These are phyloP conservation scores for Varanus salvator DNA, from an alignment of 2,113 vertebrate species.

Conservation along the genomic window DNA sequence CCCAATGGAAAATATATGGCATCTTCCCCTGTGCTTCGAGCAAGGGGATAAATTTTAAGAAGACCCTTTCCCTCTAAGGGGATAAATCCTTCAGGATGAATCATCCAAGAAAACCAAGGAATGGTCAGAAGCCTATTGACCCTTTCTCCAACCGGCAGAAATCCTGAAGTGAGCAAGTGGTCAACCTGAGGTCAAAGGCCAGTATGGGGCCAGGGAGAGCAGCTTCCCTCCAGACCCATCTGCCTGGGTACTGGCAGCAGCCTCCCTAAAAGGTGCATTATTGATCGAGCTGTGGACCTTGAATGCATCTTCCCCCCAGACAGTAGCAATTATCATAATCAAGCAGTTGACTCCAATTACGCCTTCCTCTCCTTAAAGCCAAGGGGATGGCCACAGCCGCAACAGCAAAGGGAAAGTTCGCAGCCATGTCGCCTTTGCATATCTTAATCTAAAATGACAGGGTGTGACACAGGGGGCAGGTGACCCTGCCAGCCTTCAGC, in stretches of 20 bases:
- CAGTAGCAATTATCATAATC: constrained; percentile 99
- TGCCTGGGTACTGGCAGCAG: constrained; percentile 55
- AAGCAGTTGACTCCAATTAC: constrained; percentile 99
- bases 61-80: constrained; percentile 59
- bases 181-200: constrained; percentile 65
- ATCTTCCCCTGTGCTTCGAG: constrained; percentile 53
- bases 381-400: constrained; percentile 81
- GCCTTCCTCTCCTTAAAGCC: constrained; percentile 90
- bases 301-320: constrained; percentile 82
- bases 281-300: constrained; percentile 60
- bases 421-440: constrained; percentile 90
- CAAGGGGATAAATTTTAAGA: constrained; percentile 46
- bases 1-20: constrained; percentile 59
- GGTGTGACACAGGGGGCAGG: constrained; percentile 90
- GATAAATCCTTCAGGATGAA: constrained; percentile 74
- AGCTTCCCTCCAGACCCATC: constrained; percentile 67
- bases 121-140: constrained; percentile 51
- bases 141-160: constrained; percentile 31
- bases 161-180: constrained; percentile 70
- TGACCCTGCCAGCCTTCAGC: constrained; percentile 88
- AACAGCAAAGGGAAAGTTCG: constrained; percentile 81
- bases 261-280: constrained; percentile 64
- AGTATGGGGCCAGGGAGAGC: constrained; percentile 47
- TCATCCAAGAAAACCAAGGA: constrained; percentile 56
- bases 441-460: constrained; percentile 99